Base-by-base conservation (phyloP, 2,888 invertebrate genomes). In the Neelides folsomi region DNA sequence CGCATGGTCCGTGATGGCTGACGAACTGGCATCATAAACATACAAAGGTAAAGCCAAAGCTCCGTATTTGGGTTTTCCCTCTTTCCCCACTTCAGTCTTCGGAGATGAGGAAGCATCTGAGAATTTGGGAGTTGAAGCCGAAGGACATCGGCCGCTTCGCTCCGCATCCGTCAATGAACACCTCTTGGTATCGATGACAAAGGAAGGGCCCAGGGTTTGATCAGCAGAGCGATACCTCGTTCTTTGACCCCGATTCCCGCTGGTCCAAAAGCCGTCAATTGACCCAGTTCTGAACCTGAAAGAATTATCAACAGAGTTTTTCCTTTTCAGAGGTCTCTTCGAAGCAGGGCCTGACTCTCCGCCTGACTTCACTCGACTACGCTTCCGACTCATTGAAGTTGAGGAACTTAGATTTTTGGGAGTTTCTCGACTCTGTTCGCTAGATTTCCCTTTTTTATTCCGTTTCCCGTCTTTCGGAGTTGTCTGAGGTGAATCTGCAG, bases 21-120 rank as follows among this genome's bases (percentile, higher is more conserved):
- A 72, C 43, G 79, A 68, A 1, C 79, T 77, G 67, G 81, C 81
- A 66, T 81, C 79, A 65, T 80, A 82, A n/a, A 80, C 75, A 65
- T 80, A 82, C 51, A 82, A 69, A 0, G 82, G 82, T 39, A 78
- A 67, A 16, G 72, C 68, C 27, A 74, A 59, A 5, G 69, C 66
- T 7, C 67, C 68, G 55, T 65, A 66, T 46, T 68, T 67, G 15
- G 66, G 58, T 7, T 47, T 36, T 36, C 53, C 55, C 41, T 56
- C 49, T 16, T 48, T 27, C 27, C 27, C 27, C 7, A 27, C 27
- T 27, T 27, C 27, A 27, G 27, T 27, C 7, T 27, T 27, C 27
- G 27, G 27, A 27, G 27, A 27, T 7, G 27, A 27, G 7, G 27
- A 27, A 27, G 27, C 27, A 27, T 47, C 47, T 36, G 18, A 38